A percentile compares a stretch with the other conserved stretches of the same genome.
Conservation (phyloP, 2,888 invertebrate species). For the Operophtera brumata region DNA sequence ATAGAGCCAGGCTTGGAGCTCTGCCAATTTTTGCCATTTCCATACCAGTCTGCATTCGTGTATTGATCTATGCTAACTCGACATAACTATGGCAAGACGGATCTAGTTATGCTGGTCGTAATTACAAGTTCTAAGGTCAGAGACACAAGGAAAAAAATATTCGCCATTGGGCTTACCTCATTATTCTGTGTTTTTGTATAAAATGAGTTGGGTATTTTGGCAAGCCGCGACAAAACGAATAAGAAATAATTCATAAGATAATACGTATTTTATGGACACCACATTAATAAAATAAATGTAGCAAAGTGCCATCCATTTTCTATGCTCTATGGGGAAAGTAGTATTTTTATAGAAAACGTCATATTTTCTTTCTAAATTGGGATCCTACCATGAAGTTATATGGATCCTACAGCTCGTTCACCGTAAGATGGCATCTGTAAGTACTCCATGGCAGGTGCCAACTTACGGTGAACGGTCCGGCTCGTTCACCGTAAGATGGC, state of each 20-base stretch:
- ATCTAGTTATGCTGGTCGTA: slow-evolving; percentile 37
- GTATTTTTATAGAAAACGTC: not conserved
- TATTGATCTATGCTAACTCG: slow-evolving; percentile 35
- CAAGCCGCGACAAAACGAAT: slow-evolving; percentile 14
- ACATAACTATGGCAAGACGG: slow-evolving; percentile 21
- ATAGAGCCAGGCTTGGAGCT: slow-evolving; percentile 52
- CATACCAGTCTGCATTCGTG: slow-evolving; percentile 38
- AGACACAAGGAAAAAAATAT: slow-evolving; percentile 44
- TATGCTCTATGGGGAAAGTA: not conserved
- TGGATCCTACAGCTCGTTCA: too few relatives aligned
- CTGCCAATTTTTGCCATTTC: slow-evolving; percentile 66
- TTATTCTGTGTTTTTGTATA: slow-evolving; percentile 28
- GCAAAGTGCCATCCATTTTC: slow-evolving; percentile 5
- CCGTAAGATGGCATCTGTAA: too few relatives aligned
- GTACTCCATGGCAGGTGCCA: too few relatives aligned
- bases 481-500: too few relatives aligned
- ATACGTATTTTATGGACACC: slow-evolving; percentile 19
- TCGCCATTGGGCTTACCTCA: slow-evolving; percentile 27
- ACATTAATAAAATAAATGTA: slow-evolving; percentile 20
- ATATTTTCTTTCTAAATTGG: not conserved
- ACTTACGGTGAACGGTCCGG: too few relatives aligned
- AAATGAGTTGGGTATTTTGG: slow-evolving; percentile 23
- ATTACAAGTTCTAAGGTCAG: slow-evolving; percentile 39
- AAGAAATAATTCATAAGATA: slow-evolving; percentile 21
- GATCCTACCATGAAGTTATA: too few relatives aligned